phyloP scores from a whole-genome alignment of 2,888 invertebrate species.

The Acronicta aceris region DNA sequence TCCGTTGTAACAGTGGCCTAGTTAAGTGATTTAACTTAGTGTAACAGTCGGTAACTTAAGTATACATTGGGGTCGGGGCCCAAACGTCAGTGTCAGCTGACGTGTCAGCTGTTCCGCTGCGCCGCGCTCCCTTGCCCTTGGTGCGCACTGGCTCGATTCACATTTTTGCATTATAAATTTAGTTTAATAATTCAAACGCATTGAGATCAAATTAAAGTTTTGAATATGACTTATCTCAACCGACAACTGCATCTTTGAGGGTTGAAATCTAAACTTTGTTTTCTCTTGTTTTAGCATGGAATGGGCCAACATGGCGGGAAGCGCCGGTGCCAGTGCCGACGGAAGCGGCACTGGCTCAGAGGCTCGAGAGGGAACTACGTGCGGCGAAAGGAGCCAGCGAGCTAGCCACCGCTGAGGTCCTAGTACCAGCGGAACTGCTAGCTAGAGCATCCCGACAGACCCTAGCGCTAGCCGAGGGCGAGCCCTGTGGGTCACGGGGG shows the following conservation, averaged over 20 bases:
- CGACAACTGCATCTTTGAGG: slow-evolving; percentile 5
- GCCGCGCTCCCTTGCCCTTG: slow-evolving; percentile 70
- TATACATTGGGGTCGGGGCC: slow-evolving; percentile 28
- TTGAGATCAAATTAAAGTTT: slow-evolving; percentile 10
- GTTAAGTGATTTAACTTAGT: slow-evolving; percentile 4
- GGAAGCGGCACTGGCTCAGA: slow-evolving; percentile 92
- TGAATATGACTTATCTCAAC: not conserved
- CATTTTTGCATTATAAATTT: slow-evolving; percentile 44
- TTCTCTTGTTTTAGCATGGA: slow-evolving; percentile 82
- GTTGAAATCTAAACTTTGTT: slow-evolving; percentile 59
- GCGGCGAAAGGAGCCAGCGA: slow-evolving; percentile 94
- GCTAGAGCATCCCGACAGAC: slow-evolving; percentile 94
- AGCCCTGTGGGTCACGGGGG: slow-evolving; percentile 96
- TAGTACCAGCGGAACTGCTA: slow-evolving; percentile 95
- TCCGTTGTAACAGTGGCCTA: slow-evolving; percentile 12
- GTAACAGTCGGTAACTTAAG: slow-evolving; percentile 5
- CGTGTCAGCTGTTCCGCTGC: slow-evolving; percentile 78
- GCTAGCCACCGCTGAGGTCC: slow-evolving; percentile 95
- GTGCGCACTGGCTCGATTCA: slow-evolving; percentile 53
- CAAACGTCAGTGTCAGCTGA: slow-evolving; percentile 76
- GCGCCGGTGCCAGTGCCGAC: slow-evolving; percentile 87
- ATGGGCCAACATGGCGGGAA: slow-evolving; percentile 84
- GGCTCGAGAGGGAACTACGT: slow-evolving; percentile 94
- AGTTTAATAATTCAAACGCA: slow-evolving; percentile 7
- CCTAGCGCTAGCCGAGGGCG: slow-evolving; percentile 94